Evolutionary conservation across 2,797 vertebrate genomes (phyloP).

Genomic region (Pempheris klunzingeri): DNA sequence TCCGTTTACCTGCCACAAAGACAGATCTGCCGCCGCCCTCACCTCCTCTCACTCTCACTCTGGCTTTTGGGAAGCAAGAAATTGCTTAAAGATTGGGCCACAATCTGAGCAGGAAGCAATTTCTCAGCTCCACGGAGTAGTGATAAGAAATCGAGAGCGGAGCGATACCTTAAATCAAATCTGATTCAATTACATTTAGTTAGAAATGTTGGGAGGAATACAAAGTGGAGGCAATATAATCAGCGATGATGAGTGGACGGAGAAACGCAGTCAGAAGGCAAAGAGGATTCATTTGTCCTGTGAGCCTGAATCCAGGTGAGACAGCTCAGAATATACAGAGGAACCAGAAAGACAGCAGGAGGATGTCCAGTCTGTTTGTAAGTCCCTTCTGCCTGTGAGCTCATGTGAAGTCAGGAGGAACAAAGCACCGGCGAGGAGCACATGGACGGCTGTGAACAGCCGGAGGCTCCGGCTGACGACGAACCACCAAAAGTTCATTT

Average conservation of each 20-base stretch:
- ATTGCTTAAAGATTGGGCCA: slow-evolving; percentile 62
- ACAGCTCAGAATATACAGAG: neutral
- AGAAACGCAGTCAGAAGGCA: neutral
- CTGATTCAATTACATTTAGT: slow-evolving; percentile 59
- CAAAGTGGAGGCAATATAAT: slow-evolving; percentile 26
- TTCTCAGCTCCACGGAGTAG: slow-evolving; percentile 44
- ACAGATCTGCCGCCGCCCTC: slow-evolving; percentile 45
- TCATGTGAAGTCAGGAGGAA: slow-evolving; percentile 57
- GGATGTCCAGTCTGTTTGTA: slow-evolving; percentile 24
- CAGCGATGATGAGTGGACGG: slow-evolving; percentile 2
- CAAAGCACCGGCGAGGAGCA: slow-evolving; percentile 44
- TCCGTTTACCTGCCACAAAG: slow-evolving; percentile 49
- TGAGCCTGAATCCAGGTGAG: neutral
- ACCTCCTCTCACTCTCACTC: slow-evolving; percentile 27
- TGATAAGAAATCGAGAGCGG: slow-evolving; percentile 61
- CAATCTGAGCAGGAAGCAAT: slow-evolving; percentile 58
- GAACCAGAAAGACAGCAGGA: neutral
- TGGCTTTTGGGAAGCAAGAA: slow-evolving; percentile 48
- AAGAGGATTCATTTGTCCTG: slow-evolving; percentile 13
- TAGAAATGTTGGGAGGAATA: slow-evolving; percentile 41
- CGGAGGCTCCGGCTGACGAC: slow-evolving; percentile 21
- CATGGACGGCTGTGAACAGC: slow-evolving; percentile 31
- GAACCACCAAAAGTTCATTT: slow-evolving; percentile 45
- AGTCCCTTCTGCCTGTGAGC: slow-evolving; percentile 28
- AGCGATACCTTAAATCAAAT: slow-evolving; percentile 57